Evolutionary conservation across 2,113 vertebrate genomes (phyloP).

Genomic region (Pampusana beccarii): DNA sequence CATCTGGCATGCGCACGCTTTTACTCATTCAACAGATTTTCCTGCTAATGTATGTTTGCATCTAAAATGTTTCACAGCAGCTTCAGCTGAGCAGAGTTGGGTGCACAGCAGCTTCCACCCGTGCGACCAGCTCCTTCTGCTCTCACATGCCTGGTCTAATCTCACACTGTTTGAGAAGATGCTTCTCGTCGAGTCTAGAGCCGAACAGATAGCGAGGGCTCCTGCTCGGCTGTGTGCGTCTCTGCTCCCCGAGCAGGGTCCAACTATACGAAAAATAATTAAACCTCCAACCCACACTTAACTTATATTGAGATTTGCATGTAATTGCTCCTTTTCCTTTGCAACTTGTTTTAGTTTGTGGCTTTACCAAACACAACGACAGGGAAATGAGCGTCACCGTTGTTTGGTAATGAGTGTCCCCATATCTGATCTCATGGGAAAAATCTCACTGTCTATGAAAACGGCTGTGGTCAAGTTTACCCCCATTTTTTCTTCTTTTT

Average conservation of each 20-base stretch:
- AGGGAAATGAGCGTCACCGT: background rate
- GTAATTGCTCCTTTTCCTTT: background rate
- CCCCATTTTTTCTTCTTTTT: background rate
- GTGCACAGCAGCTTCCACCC: background rate
- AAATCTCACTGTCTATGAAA: background rate
- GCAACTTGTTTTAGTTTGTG: background rate
- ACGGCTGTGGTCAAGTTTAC: background rate
- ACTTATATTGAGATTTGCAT: background rate
- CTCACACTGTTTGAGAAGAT: background rate
- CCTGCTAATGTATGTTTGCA: background rate
- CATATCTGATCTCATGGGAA: background rate
- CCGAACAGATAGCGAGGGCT: background rate
- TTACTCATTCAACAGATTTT: background rate
- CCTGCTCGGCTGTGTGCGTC: background rate
- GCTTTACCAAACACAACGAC: background rate
- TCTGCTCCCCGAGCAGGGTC: background rate
- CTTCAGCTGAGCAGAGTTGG: background rate
- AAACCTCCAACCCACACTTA: background rate
- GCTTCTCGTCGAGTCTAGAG: background rate
- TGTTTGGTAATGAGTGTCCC: background rate
- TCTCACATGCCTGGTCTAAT: background rate
- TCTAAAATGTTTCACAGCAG: background rate
- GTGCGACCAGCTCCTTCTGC: background rate
- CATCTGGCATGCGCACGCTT: slow-evolving; percentile 26
- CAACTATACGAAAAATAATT: background rate